Evolutionary conservation across 1,140 invertebrate genomes (phyloP).

Genomic region (Hirudo medicinalis): DNA sequence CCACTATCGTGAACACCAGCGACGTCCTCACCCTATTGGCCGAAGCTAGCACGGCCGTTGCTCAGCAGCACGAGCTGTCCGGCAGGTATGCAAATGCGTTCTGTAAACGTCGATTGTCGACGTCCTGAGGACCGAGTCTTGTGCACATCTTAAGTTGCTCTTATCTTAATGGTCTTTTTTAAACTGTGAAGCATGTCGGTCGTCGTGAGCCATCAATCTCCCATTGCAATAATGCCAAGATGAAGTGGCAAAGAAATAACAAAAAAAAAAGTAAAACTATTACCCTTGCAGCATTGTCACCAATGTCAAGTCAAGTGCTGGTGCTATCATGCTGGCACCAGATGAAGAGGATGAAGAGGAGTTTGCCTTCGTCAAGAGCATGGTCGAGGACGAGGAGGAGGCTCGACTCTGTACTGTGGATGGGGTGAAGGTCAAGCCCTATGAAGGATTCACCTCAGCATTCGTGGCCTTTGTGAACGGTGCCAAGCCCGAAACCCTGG

Average conservation of each 20-base stretch:
- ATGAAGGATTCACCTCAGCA: slow-evolving; percentile 15
- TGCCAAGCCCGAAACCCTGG: slow-evolving; percentile 37
- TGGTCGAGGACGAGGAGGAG: not conserved
- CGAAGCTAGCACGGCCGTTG: slow-evolving; percentile 14
- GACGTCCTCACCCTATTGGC: slow-evolving; percentile 15
- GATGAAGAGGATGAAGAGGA: slow-evolving; percentile 15
- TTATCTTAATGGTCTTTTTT: too few species aligned
- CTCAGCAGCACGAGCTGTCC: not conserved
- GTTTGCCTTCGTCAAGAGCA: slow-evolving; percentile 13
- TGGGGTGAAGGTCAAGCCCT: not conserved
- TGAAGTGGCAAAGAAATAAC: too few species aligned
- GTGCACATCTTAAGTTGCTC: too few species aligned
- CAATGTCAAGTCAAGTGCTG: too few species aligned
- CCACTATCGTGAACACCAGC: not conserved
- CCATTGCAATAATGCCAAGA: too few species aligned
- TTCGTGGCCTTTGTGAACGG: slow-evolving; percentile 37
- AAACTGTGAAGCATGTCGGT: too few species aligned
- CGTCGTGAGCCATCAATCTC: too few species aligned
- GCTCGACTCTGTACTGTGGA: not conserved
- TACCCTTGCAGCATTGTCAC: too few species aligned
- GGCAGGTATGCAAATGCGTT: not conserved
- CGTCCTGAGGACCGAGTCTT: too few species aligned
- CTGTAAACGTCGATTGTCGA: too few species aligned
- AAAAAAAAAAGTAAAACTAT: too few species aligned
- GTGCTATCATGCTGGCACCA: slow-evolving; percentile 8